phyloP scores from a whole-genome alignment of 1,140 invertebrate genomes.

The Tribolium madens region DNA sequence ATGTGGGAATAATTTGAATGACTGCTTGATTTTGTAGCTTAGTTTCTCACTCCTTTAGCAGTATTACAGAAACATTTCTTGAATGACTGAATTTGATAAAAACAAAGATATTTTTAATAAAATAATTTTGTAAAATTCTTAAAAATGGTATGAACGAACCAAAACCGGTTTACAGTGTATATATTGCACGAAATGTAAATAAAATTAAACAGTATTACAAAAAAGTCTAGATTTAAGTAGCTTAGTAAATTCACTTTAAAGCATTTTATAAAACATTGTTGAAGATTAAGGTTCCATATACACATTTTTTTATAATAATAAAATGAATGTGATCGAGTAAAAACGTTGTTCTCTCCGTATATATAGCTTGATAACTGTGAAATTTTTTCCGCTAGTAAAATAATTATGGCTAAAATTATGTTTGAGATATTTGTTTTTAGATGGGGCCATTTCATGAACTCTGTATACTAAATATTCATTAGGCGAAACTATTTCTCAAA shows the following conservation, averaged over 20 bases:
- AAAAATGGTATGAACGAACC: constrained; percentile 43
- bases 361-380: constrained; percentile 40
- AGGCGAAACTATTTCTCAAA: constrained; percentile 35
- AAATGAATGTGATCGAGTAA: constrained; percentile 33
- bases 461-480: constrained; percentile 49
- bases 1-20: background rate
- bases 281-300: constrained; percentile 44
- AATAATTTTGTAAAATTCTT: constrained; percentile 24
- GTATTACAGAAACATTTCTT: constrained; percentile 34
- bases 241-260: constrained; percentile 23
- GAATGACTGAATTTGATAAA: constrained; percentile 31
- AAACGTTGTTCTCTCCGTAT: constrained; percentile 43
- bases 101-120: constrained; percentile 44
- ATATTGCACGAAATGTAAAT: constrained; percentile 43
- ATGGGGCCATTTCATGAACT: constrained; percentile 49
- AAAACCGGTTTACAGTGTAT: constrained; percentile 49
- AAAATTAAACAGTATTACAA: constrained; percentile 42
- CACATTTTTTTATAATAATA: constrained; percentile 30
- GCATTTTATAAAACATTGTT: constrained; percentile 45
- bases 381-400: constrained; percentile 41
- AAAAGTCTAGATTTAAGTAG: constrained; percentile 14
- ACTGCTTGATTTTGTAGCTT: constrained; percentile 7
- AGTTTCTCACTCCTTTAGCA: constrained; percentile 35
- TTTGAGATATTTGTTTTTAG: constrained; percentile 39
- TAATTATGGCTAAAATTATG: constrained; percentile 13